phyloP scores from a whole-genome alignment of 2,888 invertebrate species.

The Aproaerema taeniolella region DNA sequence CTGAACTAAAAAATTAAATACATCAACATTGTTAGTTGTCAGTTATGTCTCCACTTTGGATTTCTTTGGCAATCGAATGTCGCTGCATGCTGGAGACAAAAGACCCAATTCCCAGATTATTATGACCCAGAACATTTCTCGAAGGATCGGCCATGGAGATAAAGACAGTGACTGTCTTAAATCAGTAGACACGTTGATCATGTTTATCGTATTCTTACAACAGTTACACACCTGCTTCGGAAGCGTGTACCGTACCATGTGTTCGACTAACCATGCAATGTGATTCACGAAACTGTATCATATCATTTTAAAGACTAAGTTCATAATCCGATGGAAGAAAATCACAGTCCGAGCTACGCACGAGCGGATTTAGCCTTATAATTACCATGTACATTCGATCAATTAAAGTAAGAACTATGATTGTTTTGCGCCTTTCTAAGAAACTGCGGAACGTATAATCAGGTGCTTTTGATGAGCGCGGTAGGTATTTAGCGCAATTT shows the following conservation, averaged over 20 bases:
- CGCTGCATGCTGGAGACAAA: no score
- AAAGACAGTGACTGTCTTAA: no score
- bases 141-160: no score
- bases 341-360: slow-evolving; percentile 20
- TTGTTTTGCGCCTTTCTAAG: slow-evolving; percentile 27
- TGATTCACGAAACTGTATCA: not conserved
- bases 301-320: not conserved
- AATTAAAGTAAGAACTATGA: slow-evolving; percentile 37
- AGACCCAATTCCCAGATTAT: no score
- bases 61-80: no score
- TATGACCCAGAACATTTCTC: no score
- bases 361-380: slow-evolving; percentile 32
- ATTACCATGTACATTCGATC: slow-evolving; percentile 33
- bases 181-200: slow-evolving; percentile 5
- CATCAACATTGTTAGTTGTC: no score
- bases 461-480: slow-evolving; percentile 19
- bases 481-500: slow-evolving; percentile 26
- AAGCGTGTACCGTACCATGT: slow-evolving; percentile 43
- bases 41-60: no score
- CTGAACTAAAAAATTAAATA: no score
- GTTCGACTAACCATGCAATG: slow-evolving; percentile 40
- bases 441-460: slow-evolving; percentile 29
- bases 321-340: slow-evolving; percentile 19
- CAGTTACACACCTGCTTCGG: slow-evolving; percentile 40
- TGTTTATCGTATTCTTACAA: slow-evolving; percentile 30